These are phyloP conservation scores for Sebastes umbrosus DNA, from an alignment of 2,797 vertebrate species.

Conservation along the genomic window DNA sequence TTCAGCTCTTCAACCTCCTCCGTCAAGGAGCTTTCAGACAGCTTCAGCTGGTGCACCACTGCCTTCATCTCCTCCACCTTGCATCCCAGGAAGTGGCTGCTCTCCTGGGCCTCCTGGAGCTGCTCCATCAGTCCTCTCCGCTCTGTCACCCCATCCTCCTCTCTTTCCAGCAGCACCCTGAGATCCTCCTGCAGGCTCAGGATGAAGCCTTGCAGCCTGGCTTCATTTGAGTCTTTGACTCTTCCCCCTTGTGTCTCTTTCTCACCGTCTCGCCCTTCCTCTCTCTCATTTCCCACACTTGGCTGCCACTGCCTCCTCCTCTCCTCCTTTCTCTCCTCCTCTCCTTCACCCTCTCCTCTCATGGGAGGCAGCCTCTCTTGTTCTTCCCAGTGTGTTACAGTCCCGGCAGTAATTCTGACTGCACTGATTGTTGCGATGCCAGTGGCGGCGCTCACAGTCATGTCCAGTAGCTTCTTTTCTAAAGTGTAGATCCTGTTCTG, in stretches of 20 bases:
- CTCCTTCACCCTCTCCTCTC: constrained; percentile 62
- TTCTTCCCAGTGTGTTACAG: constrained; percentile 47
- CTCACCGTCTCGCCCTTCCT: constrained; percentile 15
- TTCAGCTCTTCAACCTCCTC: constrained; percentile 78
- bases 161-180: constrained; percentile 73
- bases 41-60: constrained; percentile 66
- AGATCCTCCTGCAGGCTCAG: constrained; percentile 80
- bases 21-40: constrained; percentile 76
- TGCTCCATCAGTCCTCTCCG: constrained; percentile 63
- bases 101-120: constrained; percentile 77
- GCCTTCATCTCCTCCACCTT: constrained; percentile 81
- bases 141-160: constrained; percentile 69
- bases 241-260: constrained; percentile 5
- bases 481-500: constrained; percentile 77
- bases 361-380: constrained; percentile 53
- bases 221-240: constrained; percentile 52
- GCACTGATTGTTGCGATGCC: constrained; percentile 32
- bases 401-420: constrained; percentile 58
- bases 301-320: constrained; percentile 50
- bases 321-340: constrained; percentile 61
- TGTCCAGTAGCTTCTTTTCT: constrained; percentile 81
- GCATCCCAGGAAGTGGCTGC: constrained; percentile 70
- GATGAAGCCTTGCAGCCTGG: constrained; percentile 70
- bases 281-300: constrained; percentile 11
- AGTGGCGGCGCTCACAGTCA: constrained; percentile 72